phyloP scores from a whole-genome alignment of 2,888 invertebrate genomes.

The Microplitis manilae region DNA sequence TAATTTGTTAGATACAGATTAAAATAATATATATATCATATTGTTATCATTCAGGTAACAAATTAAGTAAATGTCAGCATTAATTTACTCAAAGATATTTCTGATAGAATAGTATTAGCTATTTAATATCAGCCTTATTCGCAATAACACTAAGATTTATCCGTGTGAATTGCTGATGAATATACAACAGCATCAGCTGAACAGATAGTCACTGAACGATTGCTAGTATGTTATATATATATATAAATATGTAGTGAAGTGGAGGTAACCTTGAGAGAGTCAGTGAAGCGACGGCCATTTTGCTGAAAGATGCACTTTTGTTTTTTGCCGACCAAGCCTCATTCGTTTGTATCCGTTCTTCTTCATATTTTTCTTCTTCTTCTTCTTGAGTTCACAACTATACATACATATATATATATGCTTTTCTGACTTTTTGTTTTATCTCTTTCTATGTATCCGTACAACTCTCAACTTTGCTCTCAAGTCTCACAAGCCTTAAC shows the following conservation, averaged over 20 bases:
- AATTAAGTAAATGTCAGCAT: too few relatives aligned
- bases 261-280: constrained; percentile 65
- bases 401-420: not conserved
- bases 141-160: not conserved
- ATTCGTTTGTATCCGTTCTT: constrained; percentile 46
- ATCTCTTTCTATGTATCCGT: constrained; percentile 3
- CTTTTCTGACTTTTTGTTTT: constrained; percentile 10
- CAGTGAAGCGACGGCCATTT: constrained; percentile 68
- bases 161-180: constrained; percentile 4
- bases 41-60: too few relatives aligned
- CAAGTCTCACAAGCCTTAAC: constrained; percentile 27
- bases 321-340: constrained; percentile 63
- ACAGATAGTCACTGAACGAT: constrained; percentile 51
- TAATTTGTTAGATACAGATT: too few relatives aligned
- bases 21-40: too few relatives aligned
- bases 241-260: constrained; percentile 13
- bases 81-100: too few relatives aligned
- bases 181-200: constrained; percentile 49
- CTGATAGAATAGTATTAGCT: not conserved
- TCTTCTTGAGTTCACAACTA: constrained; percentile 15
- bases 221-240: constrained; percentile 33
- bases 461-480: constrained; percentile 37
- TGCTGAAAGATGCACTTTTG: constrained; percentile 68
- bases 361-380: constrained; percentile 40
- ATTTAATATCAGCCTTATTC: not conserved